These are phyloP conservation scores for Coluber constrictor DNA, from an alignment of 2,797 vertebrate genomes.

Conservation along the genomic window DNA sequence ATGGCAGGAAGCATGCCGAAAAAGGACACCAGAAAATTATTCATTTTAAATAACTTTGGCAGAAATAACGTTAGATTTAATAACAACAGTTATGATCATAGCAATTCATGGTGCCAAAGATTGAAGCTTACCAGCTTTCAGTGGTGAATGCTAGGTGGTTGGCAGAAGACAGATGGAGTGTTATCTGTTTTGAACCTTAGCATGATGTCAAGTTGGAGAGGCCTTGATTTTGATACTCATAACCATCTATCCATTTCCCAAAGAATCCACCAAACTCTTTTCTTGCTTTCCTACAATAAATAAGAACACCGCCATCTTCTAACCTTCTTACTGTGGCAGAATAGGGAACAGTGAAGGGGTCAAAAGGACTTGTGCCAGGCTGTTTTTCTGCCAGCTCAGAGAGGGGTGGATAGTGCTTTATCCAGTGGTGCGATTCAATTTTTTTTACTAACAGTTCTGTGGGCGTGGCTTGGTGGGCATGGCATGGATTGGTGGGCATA, in stretches of 20 bases:
- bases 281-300: background rate
- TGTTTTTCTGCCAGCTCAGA: background rate
- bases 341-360: background rate
- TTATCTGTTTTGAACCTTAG: background rate
- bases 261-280: background rate
- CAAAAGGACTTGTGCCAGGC: background rate
- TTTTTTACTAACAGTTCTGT: too few relatives aligned
- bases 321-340: background rate
- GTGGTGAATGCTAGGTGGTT: background rate
- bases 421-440: background rate
- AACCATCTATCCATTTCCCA: background rate
- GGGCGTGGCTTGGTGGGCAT: too few relatives aligned
- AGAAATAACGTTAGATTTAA: background rate
- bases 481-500: too few relatives aligned
- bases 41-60: background rate
- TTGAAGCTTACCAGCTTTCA: background rate
- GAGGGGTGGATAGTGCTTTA: background rate
- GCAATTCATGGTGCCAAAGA: background rate
- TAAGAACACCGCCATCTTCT: background rate
- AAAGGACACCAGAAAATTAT: background rate
- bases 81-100: background rate
- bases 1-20: background rate
- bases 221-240: background rate
- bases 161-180: background rate
- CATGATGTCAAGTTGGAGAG: background rate